Evolutionary conservation across 1,140 invertebrate species (phyloP).

Genomic region (roundworm (Caenorhabditis elegans)): WBcel235 BX284602.5:1321501-1322000

Average conservation of each 20-base stretch:
- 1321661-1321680: constrained; percentile 14
- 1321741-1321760: constrained; percentile 31
- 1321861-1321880: constrained; percentile 38
- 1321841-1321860: constrained; percentile 39
- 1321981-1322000: constrained; percentile 51
- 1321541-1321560: constrained; percentile 46
- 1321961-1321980: constrained; percentile 54
- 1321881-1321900: constrained; percentile 43
- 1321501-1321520: constrained; percentile 39
- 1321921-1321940: constrained; percentile 52
- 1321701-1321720: not conserved
- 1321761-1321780: constrained; percentile 3
- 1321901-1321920: constrained; percentile 47
- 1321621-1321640: constrained; percentile 24
- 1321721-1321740: constrained; percentile 9
- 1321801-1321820: constrained; percentile 7
- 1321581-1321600: constrained; percentile 19
- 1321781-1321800: not conserved
- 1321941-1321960: constrained; percentile 48
- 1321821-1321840: constrained; percentile 31
- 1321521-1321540: constrained; percentile 42
- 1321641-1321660: constrained; percentile 36
- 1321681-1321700: not conserved
- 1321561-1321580: constrained; percentile 35
- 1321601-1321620: constrained; percentile 30